Conservation (phyloP, 2,888 invertebrate species). For the Oscheius onirici region DNA sequence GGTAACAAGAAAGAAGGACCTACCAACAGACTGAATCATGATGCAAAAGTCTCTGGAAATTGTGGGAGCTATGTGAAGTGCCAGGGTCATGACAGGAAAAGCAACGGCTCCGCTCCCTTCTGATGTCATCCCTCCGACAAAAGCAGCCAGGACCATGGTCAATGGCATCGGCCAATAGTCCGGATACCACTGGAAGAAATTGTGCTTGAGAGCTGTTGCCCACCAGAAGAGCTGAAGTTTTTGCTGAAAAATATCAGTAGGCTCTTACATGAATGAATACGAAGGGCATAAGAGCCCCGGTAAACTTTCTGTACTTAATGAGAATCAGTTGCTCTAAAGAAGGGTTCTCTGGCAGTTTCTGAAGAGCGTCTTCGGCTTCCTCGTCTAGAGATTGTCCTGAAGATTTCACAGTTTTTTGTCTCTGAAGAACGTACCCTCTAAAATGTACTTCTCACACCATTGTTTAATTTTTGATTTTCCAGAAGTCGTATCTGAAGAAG, state of each 20-base stretch:
- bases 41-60: slow-evolving; percentile 17
- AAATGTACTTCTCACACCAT: slow-evolving; percentile 22
- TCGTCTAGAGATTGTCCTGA: slow-evolving; percentile 17
- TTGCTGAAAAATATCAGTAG: neutral
- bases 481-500: no score
- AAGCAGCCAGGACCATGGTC: slow-evolving; percentile 19
- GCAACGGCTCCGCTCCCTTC: slow-evolving; percentile 25
- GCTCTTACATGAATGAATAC: neutral
- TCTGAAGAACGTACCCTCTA: slow-evolving; percentile 2
- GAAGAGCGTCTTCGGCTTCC: neutral
- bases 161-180: slow-evolving; percentile 17
- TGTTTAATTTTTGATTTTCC: neutral
- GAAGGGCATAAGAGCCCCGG: slow-evolving; percentile 18
- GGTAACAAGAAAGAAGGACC: neutral
- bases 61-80: slow-evolving; percentile 10
- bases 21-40: slow-evolving; percentile 22
- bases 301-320: slow-evolving; percentile 13
- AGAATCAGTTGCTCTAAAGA: neutral
- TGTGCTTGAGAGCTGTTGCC: neutral
- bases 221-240: slow-evolving; percentile 11
- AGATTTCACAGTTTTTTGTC: neutral
- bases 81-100: slow-evolving; percentile 26
- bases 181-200: slow-evolving; percentile 25
- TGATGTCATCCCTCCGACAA: slow-evolving; percentile 22
- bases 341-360: slow-evolving; percentile 4